Base-by-base conservation (phyloP, 2,113 vertebrate genomes). In the Gavia stellata region DNA sequence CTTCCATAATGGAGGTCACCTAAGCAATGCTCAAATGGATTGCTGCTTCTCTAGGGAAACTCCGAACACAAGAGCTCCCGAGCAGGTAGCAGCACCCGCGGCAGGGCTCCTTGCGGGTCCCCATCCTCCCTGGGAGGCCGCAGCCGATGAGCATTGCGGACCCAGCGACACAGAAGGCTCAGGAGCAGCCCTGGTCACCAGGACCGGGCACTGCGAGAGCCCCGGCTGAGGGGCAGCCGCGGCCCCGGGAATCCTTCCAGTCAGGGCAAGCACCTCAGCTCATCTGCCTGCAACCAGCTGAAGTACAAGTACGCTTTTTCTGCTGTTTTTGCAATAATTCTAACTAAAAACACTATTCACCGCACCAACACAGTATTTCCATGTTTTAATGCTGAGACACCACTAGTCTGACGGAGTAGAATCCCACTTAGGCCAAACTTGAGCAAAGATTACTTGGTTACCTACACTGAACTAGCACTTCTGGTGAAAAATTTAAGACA, bases 151-250 rank as follows among this genome's bases (percentile, higher is more conserved):
- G 38, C 13, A 1, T 9, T 28, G 10, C 31, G 12, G 38, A 52
- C 7, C 14, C 33, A 7, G 25, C 4, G 3, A 6, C 19, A 42
- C 24, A 7, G 45, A 9, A 17, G 14, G 38, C 49, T 47, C 34
- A 7, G 21, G 16, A 16, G 38, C 33, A 38, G 45, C 55, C 45
- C 55, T 18, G 20, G 17, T 61, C 31, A 31, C 5, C 1, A 16
- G 13, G 15, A 29, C 12, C 3, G 10, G 58, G 49, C 29, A 40
- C 34, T 7, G 16, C 3, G 5, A 34, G 15, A 34, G 53, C 25
- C 24, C 14, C 1, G 1, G n/a, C 50, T 42, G 10, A 8, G 47
- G 33, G 33, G 7, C 23, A 24, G 0, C 0, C 5, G 1, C 23
- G 6, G 45, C 34, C 40, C 6, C 2, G 9, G 4, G 15, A 65